Conservation (phyloP, 2,888 invertebrate genomes). For the Platycheirus albimanus region DNA sequence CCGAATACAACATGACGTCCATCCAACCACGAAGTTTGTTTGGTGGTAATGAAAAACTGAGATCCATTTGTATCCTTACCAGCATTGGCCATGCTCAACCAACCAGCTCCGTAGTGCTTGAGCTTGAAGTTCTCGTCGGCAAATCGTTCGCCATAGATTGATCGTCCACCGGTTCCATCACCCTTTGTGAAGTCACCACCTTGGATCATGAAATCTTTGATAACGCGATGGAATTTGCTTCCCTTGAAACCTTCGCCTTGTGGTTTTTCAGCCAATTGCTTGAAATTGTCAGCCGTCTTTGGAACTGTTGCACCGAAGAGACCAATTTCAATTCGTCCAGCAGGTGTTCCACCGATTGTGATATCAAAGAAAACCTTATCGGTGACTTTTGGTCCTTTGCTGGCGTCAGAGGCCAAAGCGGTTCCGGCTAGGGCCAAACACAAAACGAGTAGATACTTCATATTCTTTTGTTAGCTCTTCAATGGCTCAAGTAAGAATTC, state of each 20-base stretch:
- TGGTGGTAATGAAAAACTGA: constrained; percentile 98
- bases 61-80: constrained; percentile 99
- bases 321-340: constrained; percentile 91
- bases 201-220: constrained; percentile 96
- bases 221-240: constrained; percentile 94
- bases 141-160: constrained; percentile 96
- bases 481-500: constrained; percentile 54
- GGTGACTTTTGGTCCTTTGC: constrained; percentile 94
- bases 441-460: constrained; percentile 80
- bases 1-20: constrained; percentile 99
- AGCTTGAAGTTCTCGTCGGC: constrained; percentile 99
- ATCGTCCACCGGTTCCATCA: constrained; percentile 86
- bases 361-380: constrained; percentile 95
- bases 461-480: constrained; percentile 68
- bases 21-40: constrained; percentile 94
- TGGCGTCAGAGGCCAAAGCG: constrained; percentile 82
- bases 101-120: constrained; percentile 97
- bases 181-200: constrained; percentile 98
- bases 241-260: constrained; percentile 94
- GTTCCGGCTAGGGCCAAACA: constrained; percentile 79
- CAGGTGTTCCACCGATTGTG: constrained; percentile 87
- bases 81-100: constrained; percentile 99
- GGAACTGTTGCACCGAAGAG: constrained; percentile 97
- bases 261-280: constrained; percentile 89
- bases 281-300: constrained; percentile 93